Base-by-base conservation (phyloP, 1,140 invertebrate genomes). In the Pectinophora gossypiella region DNA sequence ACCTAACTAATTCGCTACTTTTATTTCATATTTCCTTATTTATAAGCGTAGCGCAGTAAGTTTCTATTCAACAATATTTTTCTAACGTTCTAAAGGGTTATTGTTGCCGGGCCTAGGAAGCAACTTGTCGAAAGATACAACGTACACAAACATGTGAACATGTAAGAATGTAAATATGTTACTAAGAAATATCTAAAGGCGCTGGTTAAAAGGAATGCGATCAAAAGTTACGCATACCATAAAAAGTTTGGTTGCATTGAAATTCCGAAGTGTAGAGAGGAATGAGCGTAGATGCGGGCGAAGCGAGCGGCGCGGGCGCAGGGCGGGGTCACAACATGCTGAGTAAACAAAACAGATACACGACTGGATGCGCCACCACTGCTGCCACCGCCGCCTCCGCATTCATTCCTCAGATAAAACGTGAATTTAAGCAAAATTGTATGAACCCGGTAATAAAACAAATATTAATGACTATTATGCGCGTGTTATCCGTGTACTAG, bases 261-360 rank as follows among this genome's bases (percentile, higher is more conserved):
- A 76, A 82, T 82, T 78, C 78, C 78, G 61, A 64, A 64, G 65
- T 64, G 56, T 61, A 56, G 48, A 51, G 58, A 62, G 59, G 61
- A 62, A 64, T 67, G 64, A 64, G 64, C 59, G 61, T 60, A 52
- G 58, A 32, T 36, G 44, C 19, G 38, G 51, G 48, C n/a, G 48
- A 61, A 49, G 69, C 49, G 58, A 61, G 62, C 54, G 38, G 59
- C n/a, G 50, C 42, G 59, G 63, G 18, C n/a, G 21, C 54, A 57
- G 53, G 56, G 58, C 52, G 62, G 61, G 55, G 64, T 69, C 58
- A 70, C 71, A 54, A 59, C 71, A 56, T 64, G 68, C 72, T 77
- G 74, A 69, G 68, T 81, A 84, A 84, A 84, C 77, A 83, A 58
- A 68, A 68, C 61, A 72, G 61, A 72, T 64, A 71, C 69, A 68